These are phyloP conservation scores for Eristalis tenax DNA, from an alignment of 2,888 invertebrate species.

Conservation along the genomic window DNA sequence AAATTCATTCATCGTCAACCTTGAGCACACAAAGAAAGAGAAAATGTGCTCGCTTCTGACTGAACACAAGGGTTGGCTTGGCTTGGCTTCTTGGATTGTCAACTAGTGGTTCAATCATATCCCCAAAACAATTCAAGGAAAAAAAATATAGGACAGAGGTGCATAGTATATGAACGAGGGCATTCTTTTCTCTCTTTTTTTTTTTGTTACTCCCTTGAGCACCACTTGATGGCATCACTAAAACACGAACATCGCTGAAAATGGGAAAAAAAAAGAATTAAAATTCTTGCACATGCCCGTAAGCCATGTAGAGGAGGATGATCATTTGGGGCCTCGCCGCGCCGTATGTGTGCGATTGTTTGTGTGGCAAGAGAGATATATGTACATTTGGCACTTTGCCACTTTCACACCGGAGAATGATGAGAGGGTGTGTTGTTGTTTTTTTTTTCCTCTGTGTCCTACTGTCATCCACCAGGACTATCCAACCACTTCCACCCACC, in stretches of 20 bases:
- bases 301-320: not conserved
- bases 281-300: constrained; percentile 30
- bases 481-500: not conserved
- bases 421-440: not conserved
- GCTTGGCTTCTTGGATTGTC: not conserved
- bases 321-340: not conserved
- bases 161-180: not conserved
- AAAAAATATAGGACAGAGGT: not conserved
- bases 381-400: constrained; percentile 27
- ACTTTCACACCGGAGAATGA: not conserved
- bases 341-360: not conserved
- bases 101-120: not conserved
- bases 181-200: not conserved
- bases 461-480: not conserved
- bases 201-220: constrained; percentile 12
- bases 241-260: not conserved
- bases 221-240: constrained; percentile 25
- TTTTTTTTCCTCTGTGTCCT: not conserved
- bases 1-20: no score
- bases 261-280: not conserved
- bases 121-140: not conserved
- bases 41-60: no score
- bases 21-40: no score
- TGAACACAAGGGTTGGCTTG: not conserved
- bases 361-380: not conserved